These are phyloP conservation scores for Leptoclinus maculatus DNA, from an alignment of 2,797 vertebrate genomes.

Conservation along the genomic window DNA sequence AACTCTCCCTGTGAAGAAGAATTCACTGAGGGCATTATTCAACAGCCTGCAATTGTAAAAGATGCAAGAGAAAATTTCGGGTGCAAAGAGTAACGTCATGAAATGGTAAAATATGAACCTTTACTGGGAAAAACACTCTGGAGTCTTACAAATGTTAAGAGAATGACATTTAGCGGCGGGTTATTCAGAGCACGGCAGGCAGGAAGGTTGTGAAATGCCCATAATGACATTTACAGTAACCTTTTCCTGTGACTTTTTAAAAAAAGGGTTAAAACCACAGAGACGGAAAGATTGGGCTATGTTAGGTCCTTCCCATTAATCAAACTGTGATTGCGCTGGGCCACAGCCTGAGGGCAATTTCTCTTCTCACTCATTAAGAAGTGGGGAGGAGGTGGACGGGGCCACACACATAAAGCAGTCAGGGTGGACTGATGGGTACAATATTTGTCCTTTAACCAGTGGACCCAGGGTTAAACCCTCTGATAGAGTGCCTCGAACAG, in stretches of 20 bases:
- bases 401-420: slow-evolving; percentile 24
- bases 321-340: slow-evolving; percentile 63
- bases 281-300: slow-evolving; percentile 61
- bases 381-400: slow-evolving; percentile 17
- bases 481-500: slow-evolving; percentile 2
- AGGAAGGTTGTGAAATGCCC: slow-evolving; percentile 60
- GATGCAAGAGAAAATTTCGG: slow-evolving; percentile 19
- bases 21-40: slow-evolving; percentile 53
- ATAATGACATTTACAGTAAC: slow-evolving; percentile 79
- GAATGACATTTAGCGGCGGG: slow-evolving; percentile 75
- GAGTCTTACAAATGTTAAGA: slow-evolving; percentile 63
- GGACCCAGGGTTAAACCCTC: slow-evolving; percentile 10
- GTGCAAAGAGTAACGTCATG: slow-evolving; percentile 32
- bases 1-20: slow-evolving; percentile 23
- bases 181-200: slow-evolving; percentile 49
- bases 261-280: slow-evolving; percentile 80
- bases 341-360: slow-evolving; percentile 52
- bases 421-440: slow-evolving; percentile 31
- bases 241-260: slow-evolving; percentile 76
- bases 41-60: slow-evolving; percentile 50
- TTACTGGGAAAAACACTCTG: slow-evolving; percentile 45
- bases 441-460: slow-evolving; percentile 38
- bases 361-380: slow-evolving; percentile 57
- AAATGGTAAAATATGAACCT: slow-evolving; percentile 57
- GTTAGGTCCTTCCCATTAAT: slow-evolving; percentile 73